Conservation (phyloP, 2,797 vertebrate genomes). For the Thripadectes ignobilis region DNA sequence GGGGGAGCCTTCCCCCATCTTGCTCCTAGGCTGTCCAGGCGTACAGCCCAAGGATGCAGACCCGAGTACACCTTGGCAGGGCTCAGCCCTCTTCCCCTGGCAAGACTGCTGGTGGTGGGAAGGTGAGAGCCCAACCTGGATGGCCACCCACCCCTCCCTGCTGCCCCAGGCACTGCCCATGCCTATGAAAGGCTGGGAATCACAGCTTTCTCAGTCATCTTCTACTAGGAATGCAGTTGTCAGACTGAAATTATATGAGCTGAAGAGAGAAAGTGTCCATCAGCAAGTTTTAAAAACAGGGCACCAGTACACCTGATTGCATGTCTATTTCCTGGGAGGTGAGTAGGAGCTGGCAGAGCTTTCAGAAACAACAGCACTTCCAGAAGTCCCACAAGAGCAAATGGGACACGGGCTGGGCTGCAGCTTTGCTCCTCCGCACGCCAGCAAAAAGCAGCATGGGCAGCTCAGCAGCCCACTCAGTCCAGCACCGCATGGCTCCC, state of each 20-base stretch:
- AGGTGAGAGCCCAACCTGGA: neutral
- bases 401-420: neutral
- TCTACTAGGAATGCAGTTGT: neutral
- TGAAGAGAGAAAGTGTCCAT: neutral
- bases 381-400: neutral
- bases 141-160: neutral
- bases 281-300: neutral
- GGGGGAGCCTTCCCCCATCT: neutral
- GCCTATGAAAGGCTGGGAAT: neutral
- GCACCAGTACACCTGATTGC: neutral
- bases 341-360: neutral
- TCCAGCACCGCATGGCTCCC: neutral
- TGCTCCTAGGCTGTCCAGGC: neutral
- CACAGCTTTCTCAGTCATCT: neutral
- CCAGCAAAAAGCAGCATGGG: neutral
- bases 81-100: neutral
- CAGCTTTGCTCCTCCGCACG: neutral
- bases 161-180: neutral
- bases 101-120: neutral
- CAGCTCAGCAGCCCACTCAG: accelerated
- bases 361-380: neutral
- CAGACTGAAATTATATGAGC: neutral
- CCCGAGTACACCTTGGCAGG: neutral
- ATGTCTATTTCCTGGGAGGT: neutral
- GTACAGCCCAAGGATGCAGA: neutral